Conservation (phyloP, 2,113 vertebrate genomes). For the Embiotoca jacksoni region DNA sequence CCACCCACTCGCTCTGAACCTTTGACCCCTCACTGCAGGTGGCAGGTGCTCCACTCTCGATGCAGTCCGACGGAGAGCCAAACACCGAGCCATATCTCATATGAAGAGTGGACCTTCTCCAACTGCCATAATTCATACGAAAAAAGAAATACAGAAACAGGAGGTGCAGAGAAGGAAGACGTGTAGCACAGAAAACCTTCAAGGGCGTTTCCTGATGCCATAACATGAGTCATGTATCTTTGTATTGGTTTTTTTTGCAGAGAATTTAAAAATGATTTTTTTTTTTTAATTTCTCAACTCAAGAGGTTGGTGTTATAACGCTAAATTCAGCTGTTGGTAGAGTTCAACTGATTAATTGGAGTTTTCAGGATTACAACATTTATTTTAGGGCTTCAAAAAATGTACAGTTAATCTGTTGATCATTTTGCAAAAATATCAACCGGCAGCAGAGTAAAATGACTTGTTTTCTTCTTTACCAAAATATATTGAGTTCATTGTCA, state of each 20-base stretch:
- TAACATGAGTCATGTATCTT: no score
- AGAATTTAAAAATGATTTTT: no score
- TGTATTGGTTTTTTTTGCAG: no score
- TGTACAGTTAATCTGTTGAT: no score
- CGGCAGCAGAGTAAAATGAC: no score
- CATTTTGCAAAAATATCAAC: no score
- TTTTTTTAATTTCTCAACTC: not conserved
- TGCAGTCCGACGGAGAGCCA: constrained; percentile 16
- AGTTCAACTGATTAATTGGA: not conserved
- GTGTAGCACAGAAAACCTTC: constrained; percentile 17
- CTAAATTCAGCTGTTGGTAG: not conserved
- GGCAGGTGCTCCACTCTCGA: constrained; percentile 61
- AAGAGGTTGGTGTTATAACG: not conserved
- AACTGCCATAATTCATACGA: constrained; percentile 45
- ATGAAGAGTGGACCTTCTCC: constrained; percentile 22
- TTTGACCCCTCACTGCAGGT: constrained; percentile 60
- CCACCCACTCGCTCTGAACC: constrained; percentile 49
- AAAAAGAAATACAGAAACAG: constrained; percentile 42
- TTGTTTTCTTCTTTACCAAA: no score
- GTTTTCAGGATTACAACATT: no score
- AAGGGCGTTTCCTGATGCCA: not conserved
- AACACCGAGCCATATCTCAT: constrained; percentile 32
- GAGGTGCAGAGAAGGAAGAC: constrained; percentile 34
- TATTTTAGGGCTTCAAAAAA: no score
- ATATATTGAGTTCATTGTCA: no score